These are phyloP conservation scores for Drosophila rufa DNA, from an alignment of 1,140 invertebrate genomes.

Conservation along the genomic window DNA sequence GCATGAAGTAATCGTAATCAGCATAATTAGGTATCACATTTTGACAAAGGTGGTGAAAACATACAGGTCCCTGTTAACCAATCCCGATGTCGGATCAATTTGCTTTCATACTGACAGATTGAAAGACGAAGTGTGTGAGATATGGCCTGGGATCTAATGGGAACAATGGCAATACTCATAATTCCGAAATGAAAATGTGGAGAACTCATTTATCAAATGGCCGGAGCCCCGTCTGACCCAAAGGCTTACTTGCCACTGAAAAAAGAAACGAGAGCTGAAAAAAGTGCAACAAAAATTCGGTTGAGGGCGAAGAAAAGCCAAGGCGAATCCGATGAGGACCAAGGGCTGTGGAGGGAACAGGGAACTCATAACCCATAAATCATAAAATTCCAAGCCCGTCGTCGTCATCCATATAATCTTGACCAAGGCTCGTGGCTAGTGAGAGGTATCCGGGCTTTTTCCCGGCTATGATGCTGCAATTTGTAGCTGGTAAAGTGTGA, in stretches of 20 bases:
- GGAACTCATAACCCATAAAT: conserved; percentile 76
- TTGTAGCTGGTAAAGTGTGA: conserved; percentile 82
- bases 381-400: conserved; percentile 78
- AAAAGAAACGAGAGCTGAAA: conserved; percentile 34
- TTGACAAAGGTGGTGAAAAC: no score
- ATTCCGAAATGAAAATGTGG: conserved; percentile 59
- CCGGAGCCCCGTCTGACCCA: conserved; percentile 51
- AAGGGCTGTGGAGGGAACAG: conserved; percentile 4
- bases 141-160: conserved; percentile 25
- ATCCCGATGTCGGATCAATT: conserved; percentile 40
- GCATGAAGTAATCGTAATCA: neutral
- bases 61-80: no score
- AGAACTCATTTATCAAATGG: conserved; percentile 80
- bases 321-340: conserved; percentile 19
- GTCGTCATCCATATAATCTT: conserved; percentile 79
- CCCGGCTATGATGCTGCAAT: conserved; percentile 76
- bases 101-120: conserved; percentile 50
- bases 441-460: conserved; percentile 47
- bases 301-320: conserved; percentile 38
- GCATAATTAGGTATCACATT: no score
- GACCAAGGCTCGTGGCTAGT: conserved; percentile 50
- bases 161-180: conserved; percentile 62
- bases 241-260: conserved; percentile 25
- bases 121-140: conserved; percentile 29
- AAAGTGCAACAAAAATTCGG: conserved; percentile 78